Evolutionary conservation across 2,888 invertebrate genomes (phyloP), one percentile per base, ranked within the genome.

Genomic region (Ditylenchus weischeri): DNA sequence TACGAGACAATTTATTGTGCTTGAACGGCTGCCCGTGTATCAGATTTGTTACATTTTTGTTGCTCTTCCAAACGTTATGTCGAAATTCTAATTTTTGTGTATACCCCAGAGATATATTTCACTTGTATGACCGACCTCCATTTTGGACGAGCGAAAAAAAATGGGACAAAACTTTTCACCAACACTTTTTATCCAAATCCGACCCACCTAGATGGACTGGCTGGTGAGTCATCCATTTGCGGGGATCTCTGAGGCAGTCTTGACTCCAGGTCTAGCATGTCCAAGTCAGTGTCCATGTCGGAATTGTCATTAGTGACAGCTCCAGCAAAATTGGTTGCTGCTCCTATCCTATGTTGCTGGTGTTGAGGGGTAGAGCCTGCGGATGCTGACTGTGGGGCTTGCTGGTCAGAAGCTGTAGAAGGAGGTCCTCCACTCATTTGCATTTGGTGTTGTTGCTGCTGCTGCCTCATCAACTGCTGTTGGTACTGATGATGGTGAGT

Each of bases 191-290:
- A 29, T 29, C 29, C 29, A 29, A 29, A 29, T 29, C 29, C 29
- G 8, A 43, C 43, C 43, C 11, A 43, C 43, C 43, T 43, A 6
- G 67, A 64, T 49, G 67, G 67, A 38, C 67, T 67, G 18, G 60
- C 48, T 29, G 67, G 67, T 35, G 48, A 49, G 13, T 67, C 67
- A 49, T 51, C 65, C 13, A 57, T n/a, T 47, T 67, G 67, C 3
- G 67, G 67, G 2, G 67, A 67, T 18, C 64, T 65, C 29, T 66
- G 62, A 29, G 66, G 66, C 43, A 66, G 57, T 54, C 29, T 54
- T 15, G 54, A 11, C 43, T 43, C 43, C 15, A 54, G 29, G 11
- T 54, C 54, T 29, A 54, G 29, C 29, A 23, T 29, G 23, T 54
- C 54, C 29, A 23, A 29, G 54, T 54, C 54, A 23, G 54, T 54